phyloP scores from a whole-genome alignment of 2,888 invertebrate genomes.

The Labia minor region DNA sequence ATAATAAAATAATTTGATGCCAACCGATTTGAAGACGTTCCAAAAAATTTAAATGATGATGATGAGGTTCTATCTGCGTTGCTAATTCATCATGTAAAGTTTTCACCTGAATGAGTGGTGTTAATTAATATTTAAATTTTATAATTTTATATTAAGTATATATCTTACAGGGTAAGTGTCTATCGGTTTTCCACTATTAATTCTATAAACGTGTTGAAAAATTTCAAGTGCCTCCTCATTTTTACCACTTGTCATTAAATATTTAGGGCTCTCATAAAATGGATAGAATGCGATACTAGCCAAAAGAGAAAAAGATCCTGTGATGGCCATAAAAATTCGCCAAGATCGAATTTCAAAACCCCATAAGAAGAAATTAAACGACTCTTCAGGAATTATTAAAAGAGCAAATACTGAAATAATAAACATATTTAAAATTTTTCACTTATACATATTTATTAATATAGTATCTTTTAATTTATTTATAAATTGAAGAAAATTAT shows the following conservation, averaged over 20 bases:
- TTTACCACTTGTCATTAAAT: slow-evolving; percentile 56
- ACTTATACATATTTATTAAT: too few relatives aligned
- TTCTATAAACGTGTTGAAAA: slow-evolving; percentile 50
- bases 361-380: slow-evolving; percentile 35
- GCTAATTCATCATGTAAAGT: background rate
- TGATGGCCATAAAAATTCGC: slow-evolving; percentile 38
- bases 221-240: slow-evolving; percentile 54
- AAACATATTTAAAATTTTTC: too few relatives aligned
- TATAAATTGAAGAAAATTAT: too few relatives aligned
- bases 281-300: slow-evolving; percentile 50
- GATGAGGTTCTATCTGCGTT: too few relatives aligned
- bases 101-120: background rate
- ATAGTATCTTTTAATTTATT: too few relatives aligned
- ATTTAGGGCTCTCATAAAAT: slow-evolving; percentile 67
- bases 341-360: slow-evolving; percentile 37
- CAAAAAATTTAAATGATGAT: background rate
- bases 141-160: too few relatives aligned
- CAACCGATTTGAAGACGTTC: background rate
- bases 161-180: slow-evolving; percentile 55
- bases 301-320: slow-evolving; percentile 53
- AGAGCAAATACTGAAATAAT: slow-evolving; percentile 57
- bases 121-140: background rate
- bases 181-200: slow-evolving; percentile 51
- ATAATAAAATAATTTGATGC: background rate
- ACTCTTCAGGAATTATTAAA: slow-evolving; percentile 52